phyloP scores from a whole-genome alignment of 2,113 vertebrate genomes.

The Laterallus jamaicensis region DNA sequence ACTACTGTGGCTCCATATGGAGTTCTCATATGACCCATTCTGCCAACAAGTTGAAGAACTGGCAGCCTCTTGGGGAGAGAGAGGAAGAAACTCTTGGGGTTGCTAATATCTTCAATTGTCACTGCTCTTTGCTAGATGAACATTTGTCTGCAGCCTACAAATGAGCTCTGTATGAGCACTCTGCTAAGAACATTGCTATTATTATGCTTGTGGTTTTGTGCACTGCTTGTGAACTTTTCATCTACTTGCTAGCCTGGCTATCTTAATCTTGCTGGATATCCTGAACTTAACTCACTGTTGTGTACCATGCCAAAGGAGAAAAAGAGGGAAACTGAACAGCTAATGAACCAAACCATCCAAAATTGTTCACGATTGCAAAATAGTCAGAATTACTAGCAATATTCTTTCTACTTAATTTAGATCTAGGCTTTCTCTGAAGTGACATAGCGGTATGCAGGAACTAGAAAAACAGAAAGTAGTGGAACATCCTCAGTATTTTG shows the following conservation, averaged over 20 bases:
- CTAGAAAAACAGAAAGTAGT: neutral
- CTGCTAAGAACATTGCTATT: neutral
- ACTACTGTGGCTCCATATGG: neutral
- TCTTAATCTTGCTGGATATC: neutral
- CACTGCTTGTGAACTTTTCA: neutral
- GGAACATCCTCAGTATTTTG: neutral
- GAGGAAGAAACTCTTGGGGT: neutral
- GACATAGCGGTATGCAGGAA: neutral
- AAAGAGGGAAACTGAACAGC: neutral
- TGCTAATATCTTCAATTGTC: neutral
- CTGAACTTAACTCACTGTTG: neutral
- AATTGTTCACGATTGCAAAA: neutral
- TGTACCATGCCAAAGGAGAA: neutral
- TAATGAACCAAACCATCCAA: neutral
- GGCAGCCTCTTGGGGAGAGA: neutral
- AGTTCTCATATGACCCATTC: neutral
- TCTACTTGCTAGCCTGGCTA: neutral
- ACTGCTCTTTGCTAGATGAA: neutral
- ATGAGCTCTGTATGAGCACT: neutral
- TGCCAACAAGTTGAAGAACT: conserved; percentile 7
- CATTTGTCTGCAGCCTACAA: neutral
- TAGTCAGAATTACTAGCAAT: neutral
- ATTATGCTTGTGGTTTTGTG: neutral
- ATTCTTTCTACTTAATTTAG: neutral
- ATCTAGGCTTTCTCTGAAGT: neutral